Evolutionary conservation across 2,888 invertebrate species (phyloP).

Genomic region (Darwinula stevensoni): DNA sequence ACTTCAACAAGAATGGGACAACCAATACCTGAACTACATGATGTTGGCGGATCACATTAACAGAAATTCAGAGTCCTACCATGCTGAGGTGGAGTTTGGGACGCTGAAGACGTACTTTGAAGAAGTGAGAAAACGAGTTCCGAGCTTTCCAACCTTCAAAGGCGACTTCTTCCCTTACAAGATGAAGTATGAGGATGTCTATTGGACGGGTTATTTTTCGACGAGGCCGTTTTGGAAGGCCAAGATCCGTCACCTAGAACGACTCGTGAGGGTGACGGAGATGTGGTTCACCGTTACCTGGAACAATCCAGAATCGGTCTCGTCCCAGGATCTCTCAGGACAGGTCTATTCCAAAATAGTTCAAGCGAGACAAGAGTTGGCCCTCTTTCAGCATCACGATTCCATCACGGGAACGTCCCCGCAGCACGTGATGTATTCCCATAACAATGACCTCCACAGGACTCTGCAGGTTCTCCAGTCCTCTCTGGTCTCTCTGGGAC

Average conservation of each 20-base stretch:
- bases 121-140: conserved; percentile 15
- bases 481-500: too few species aligned
- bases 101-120: conserved; percentile 69
- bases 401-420: conserved; percentile 90
- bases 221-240: conserved; percentile 27
- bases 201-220: conserved; percentile 92
- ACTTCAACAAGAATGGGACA: conserved; percentile 63
- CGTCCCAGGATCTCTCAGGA: too few species aligned
- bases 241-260: conserved; percentile 32
- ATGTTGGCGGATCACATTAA: conserved; percentile 70
- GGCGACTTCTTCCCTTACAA: conserved; percentile 95
- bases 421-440: conserved; percentile 65
- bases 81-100: conserved; percentile 53
- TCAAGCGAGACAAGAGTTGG: conserved; percentile 44
- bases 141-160: conserved; percentile 44
- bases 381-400: conserved; percentile 86
- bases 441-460: too few species aligned
- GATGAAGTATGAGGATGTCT: too few species aligned
- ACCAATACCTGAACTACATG: conserved; percentile 74
- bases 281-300: conserved; percentile 48
- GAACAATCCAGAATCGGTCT: not conserved
- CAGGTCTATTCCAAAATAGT: conserved; percentile 8
- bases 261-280: conserved; percentile 46
- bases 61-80: conserved; percentile 32
- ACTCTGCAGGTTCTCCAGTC: too few species aligned